Base-by-base conservation (phyloP, 2,888 invertebrate species). In the Lamellibrachia columna region DNA sequence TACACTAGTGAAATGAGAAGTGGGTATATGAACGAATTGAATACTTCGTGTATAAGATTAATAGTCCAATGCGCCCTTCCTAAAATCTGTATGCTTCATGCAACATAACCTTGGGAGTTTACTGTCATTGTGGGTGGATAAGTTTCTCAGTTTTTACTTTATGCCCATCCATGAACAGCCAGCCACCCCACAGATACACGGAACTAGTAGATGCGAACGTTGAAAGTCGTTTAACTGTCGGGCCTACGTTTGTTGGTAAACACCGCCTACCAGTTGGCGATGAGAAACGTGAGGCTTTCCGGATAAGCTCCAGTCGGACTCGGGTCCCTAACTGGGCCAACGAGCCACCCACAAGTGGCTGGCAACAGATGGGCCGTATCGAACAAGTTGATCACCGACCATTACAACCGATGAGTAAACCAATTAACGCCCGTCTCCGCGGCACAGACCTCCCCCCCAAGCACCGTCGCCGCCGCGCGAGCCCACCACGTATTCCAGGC, bases 191-290 rank as follows among this genome's bases (percentile, higher is more conserved):
- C 22, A 75, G 75, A 75, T 22, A 75, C 22, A 15, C 15, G 75
- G 75, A 75, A 75, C n/a, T n/a, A 11, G 75, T 22, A 75, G 75
- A 22, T 75, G n/a, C 75, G 75, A 55, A 1, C 7, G 55, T 1
- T 7, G 55, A 75, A 75, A 75, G 75, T n/a, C 22, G 75, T 11
- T 75, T 15, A 15, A 75, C 75, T 75, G 4, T 75, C n/a, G 75
- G 75, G n/a, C 22, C 75, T 75, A n/a, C 22, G 75, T 75, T 75
- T 75, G 75, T 75, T 75, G 75, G 75, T 75, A 75, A 75, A 75
- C 75, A 75, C 75, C 75, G 75, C 15, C 15, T 75, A 15, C n/a
- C 75, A 3, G 22, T 75, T 22, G 6, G 58, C 58, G 75, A n/a
- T 75, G 75, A 75, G 75, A 75, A 75, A 22, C 22, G 75, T 22